Percentiles rank a stretch among this genome's conserved stretches.
Conservation (phyloP, 2,797 vertebrate species). For the Chelmon rostratus region DNA sequence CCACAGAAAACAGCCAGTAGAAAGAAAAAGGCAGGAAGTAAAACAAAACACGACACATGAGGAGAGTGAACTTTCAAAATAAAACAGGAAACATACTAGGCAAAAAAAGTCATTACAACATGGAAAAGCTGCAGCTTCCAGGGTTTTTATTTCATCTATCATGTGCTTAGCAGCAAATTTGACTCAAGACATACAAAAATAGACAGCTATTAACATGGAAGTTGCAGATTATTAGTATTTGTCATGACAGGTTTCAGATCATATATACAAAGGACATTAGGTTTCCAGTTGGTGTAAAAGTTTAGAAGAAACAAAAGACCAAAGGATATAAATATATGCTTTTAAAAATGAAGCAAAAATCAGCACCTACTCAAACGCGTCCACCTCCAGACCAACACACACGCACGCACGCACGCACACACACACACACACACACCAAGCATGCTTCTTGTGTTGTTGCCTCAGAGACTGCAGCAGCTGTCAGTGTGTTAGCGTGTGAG, state of each 20-base stretch:
- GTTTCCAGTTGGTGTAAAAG: background rate
- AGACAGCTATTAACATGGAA: background rate
- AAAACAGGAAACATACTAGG: too few species aligned
- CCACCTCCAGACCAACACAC: background rate
- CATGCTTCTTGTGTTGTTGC: conserved; percentile 58
- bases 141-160: background rate
- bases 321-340: background rate
- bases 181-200: background rate
- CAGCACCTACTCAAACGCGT: conserved; percentile 4
- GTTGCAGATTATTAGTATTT: background rate
- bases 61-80: too few species aligned
- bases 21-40: too few species aligned
- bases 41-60: too few species aligned
- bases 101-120: background rate
- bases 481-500: conserved; percentile 73
- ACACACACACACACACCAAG: conserved; percentile 16
- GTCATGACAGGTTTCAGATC: background rate
- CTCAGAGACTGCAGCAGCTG: conserved; percentile 79
- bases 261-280: background rate
- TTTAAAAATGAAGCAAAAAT: background rate
- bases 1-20: too few species aligned
- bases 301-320: background rate
- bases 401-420: conserved; percentile 24
- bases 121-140: background rate
- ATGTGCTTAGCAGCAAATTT: too few species aligned